These are phyloP conservation scores for Cephonodes hylas DNA, from an alignment of 2,888 invertebrate species.

Conservation along the genomic window DNA sequence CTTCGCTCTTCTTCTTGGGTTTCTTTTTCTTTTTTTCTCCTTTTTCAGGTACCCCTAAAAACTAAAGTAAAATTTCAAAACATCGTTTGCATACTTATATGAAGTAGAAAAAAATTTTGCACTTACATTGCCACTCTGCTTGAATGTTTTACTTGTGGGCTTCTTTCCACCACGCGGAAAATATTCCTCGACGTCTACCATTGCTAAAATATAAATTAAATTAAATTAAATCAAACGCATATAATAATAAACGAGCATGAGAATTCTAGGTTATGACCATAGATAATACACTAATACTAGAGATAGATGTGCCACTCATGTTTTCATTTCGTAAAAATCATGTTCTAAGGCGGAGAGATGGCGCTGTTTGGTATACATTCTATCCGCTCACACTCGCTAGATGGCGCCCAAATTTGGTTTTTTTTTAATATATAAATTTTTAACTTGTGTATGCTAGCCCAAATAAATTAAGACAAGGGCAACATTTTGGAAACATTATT, in stretches of 20 bases:
- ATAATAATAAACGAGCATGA: neutral
- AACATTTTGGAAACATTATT: too few relatives aligned
- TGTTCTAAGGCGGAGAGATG: too few relatives aligned
- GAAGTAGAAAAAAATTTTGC: neutral
- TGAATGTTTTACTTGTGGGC: slow-evolving; percentile 65
- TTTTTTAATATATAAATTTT: too few relatives aligned
- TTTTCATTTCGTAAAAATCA: too few relatives aligned
- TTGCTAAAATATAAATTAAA: slow-evolving; percentile 26
- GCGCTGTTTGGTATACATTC: too few relatives aligned
- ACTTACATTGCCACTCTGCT: slow-evolving; percentile 69
- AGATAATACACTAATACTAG: too few relatives aligned
- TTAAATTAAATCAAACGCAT: slow-evolving; percentile 5
- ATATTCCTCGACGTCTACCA: slow-evolving; percentile 75
- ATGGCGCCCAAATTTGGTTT: too few relatives aligned
- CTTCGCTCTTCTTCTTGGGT: slow-evolving; percentile 57
- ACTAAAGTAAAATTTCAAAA: slow-evolving; percentile 37
- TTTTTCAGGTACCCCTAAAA: slow-evolving; percentile 67
- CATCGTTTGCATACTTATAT: neutral
- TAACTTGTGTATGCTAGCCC: too few relatives aligned
- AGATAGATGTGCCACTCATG: too few relatives aligned
- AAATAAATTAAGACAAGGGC: too few relatives aligned
- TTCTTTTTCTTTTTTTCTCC: slow-evolving; percentile 65
- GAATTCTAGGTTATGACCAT: neutral
- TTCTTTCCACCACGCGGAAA: slow-evolving; percentile 81
- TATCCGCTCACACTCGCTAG: too few relatives aligned